A percentile compares a stretch with the other conserved stretches of the same genome.
Conservation (phyloP, 1,140 invertebrate species). For the Solen grandis region DNA sequence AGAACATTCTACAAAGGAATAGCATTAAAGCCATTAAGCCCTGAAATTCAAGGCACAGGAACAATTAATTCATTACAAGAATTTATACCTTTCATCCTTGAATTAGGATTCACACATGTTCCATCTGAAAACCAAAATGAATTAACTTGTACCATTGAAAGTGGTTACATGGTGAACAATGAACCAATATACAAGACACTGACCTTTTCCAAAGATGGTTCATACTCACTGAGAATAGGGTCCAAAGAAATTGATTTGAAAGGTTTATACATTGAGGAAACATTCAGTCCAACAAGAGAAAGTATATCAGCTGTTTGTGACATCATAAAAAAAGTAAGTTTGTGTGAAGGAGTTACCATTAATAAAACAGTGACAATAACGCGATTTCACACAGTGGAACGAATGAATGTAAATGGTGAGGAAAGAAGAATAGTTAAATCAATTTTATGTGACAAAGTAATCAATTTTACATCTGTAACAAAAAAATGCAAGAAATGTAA, state of each 20-base stretch:
- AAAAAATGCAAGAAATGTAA: conserved; percentile 3
- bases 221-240: neutral
- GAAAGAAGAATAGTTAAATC: neutral
- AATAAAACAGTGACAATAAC: neutral
- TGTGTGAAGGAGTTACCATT: conserved; percentile 4
- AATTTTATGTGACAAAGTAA: conserved; percentile 10
- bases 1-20: conserved; percentile 8
- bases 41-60: neutral
- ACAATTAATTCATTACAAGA: neutral
- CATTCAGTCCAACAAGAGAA: neutral
- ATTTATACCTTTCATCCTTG: neutral
- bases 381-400: neutral
- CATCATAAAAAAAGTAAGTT: neutral
- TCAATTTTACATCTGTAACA: neutral
- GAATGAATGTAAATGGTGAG: neutral
- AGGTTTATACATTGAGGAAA: neutral
- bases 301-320: conserved; percentile 5
- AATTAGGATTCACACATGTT: neutral
- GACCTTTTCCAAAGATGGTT: neutral
- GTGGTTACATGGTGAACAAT: neutral
- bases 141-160: neutral
- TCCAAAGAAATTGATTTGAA: neutral
- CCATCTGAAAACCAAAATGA: neutral
- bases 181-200: neutral
- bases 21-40: no score